Evolutionary conservation across 2,888 invertebrate species (phyloP), one percentile per base, ranked within the genome.

Genomic region (Sinhomidia bicolor): DNA sequence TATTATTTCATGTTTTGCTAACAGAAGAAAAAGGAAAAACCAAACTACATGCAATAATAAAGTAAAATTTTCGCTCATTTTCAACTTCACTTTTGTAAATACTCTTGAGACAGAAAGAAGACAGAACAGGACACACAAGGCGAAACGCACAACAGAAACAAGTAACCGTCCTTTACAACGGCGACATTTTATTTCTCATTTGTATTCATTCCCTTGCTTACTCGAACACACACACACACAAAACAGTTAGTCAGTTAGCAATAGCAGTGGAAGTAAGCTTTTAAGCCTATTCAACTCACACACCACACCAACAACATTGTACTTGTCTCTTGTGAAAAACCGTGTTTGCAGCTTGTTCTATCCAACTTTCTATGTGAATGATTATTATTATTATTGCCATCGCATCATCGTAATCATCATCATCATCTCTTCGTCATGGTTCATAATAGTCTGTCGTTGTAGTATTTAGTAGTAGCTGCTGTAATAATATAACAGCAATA

Each of bases 31-130:
- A 68, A n/a, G 12, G 41, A 9, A 17, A 68, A 68, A 32, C 68
- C 68, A 36, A 14, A 68, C n/a, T 17, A 32, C 17, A 68, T 68
- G 68, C 17, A 68, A 68, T 68, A 51, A 51, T 60, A 74, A 47
- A 44, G 47, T 26, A 47, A 41, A 26, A 74, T 47, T 47, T 74
- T 47, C 74, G 14, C 74, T 74, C 47, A 74, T 47, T 74, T 74
- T 51, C 44, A 47, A 47, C 74, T 74, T 26, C 47, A 74, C 10
- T 74, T 74, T 74, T 47, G 47, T 74, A 74, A 74, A 74, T 74
- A 74, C 47, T 47, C 47, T 47, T 23, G 74, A 47, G 47, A 47
- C 47, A 74, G 44, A 47, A 26, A 20, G 23, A 44, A 47, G 47
- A 26, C 32, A 47, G 26, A n/a, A 7, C 26, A 14, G 60, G 26